These are phyloP conservation scores for Lindbergichthys nudifrons DNA, from an alignment of 2,797 vertebrate genomes.

Conservation along the genomic window DNA sequence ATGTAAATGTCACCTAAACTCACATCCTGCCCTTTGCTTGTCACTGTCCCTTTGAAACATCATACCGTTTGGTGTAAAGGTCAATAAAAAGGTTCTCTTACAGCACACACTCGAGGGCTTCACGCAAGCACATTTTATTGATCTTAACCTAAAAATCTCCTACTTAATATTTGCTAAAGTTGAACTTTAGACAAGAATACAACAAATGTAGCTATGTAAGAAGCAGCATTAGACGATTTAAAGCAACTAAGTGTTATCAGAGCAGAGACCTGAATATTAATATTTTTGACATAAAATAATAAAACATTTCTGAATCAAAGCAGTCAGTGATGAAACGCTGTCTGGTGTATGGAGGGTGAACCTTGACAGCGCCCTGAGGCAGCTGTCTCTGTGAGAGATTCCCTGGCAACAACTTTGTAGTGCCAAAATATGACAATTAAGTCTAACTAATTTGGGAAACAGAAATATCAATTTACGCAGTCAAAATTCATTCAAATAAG, in stretches of 20 bases:
- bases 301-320: conserved; percentile 16
- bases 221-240: not conserved
- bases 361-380: not conserved
- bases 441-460: not conserved
- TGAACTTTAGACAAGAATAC: not conserved
- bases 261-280: no score
- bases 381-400: conserved; percentile 5
- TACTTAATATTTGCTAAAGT: not conserved
- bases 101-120: not conserved
- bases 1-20: conserved; percentile 77
- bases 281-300: conserved; percentile 7
- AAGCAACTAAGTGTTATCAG: not conserved
- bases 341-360: not conserved
- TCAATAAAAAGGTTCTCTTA: conserved; percentile 22
- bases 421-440: conserved; percentile 4
- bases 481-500: not conserved
- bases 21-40: conserved; percentile 62
- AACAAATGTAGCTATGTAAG: not conserved
- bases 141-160: not conserved
- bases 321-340: conserved; percentile 1
- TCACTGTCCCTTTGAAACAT: conserved; percentile 48
- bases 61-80: conserved; percentile 37
- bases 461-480: not conserved
- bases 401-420: not conserved
- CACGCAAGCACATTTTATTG: not conserved